Base-by-base conservation (phyloP, 37 sponge, comb jelly and placozoan species). In the Dysidea cf. avara region DNA sequence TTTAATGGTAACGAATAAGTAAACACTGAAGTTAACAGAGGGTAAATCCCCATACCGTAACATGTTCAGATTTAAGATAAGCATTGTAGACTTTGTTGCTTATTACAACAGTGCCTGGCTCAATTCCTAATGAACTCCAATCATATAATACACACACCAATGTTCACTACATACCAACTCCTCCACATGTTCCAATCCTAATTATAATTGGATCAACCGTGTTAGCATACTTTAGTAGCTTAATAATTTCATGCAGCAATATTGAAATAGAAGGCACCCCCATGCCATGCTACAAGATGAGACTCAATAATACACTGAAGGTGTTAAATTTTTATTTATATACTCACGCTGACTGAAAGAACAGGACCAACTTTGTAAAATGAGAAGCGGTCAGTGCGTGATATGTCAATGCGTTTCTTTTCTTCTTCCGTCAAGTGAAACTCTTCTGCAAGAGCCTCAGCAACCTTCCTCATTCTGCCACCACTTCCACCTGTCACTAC, bases 231-330 rank as follows among this genome's bases (percentile, higher is more conserved):
- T 80, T 47, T 2, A 97, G 77, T 16, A 97, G 87, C 66, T 97
- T 97, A 68, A 88, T 69, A 43, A 94, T 55, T 73, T 97, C 99
- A 58, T 94, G 92, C 28, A 97, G 85, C 31, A 97, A 73, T 32
- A 97, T 97, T 48, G 95, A 78, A n/a, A 94, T 66, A 1, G 99
- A 94, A 2, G 99, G 90, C 31, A 90, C 83, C 28, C 99, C 99
- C 86, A 97, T 94, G 20, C 95, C 95, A 68, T 97, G 99, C 99
- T 97, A 79, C 2, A 29, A 37, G 53, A 48, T 25, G 38, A 33
- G n/a, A n/a, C n/a, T n/a, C n/a, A n/a, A 54, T 9, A 71, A 24
- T 53, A 24, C 25, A 24, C 18, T 51, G 21, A 34, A 24, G 50
- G 39, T 29, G 0, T 9, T 37, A 38, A 35, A 38, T 46, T 38